Evolutionary conservation across 1,140 invertebrate genomes (phyloP).

Genomic region (Micrasema longulum): DNA sequence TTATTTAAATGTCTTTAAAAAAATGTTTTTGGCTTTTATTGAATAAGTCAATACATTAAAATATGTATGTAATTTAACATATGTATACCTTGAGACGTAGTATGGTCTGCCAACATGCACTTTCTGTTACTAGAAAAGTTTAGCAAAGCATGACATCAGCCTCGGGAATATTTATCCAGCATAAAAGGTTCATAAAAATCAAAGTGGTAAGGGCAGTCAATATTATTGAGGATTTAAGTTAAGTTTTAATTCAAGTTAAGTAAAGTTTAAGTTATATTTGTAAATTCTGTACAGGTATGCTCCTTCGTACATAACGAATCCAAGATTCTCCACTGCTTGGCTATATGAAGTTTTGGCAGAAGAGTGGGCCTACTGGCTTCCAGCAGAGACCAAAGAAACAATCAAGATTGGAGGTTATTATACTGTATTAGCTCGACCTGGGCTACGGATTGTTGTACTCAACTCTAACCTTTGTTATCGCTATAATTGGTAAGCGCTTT

Average conservation of each 20-base stretch:
- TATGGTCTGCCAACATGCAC: no score
- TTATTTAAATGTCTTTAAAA: no score
- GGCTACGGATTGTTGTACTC: conserved; percentile 78
- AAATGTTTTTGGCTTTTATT: no score
- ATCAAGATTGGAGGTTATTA: conserved; percentile 79
- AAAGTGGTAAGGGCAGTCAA: background rate
- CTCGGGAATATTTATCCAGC: no score
- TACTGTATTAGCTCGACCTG: conserved; percentile 71
- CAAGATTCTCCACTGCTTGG: conserved; percentile 74
- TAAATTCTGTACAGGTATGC: conserved; percentile 66
- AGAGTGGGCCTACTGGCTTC: conserved; percentile 76
- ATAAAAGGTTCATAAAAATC: no score
- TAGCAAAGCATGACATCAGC: no score
- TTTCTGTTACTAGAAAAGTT: no score
- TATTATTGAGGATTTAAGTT: background rate
- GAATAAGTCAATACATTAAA: no score
- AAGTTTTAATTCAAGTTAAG: background rate
- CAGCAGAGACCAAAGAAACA: conserved; percentile 71
- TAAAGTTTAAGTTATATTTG: background rate
- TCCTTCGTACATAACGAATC: conserved; percentile 64
- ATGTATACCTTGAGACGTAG: no score
- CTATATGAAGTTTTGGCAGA: conserved; percentile 74
- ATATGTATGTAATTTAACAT: no score
- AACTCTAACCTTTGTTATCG: conserved; percentile 82
- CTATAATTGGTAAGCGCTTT: conserved; percentile 81